A percentile compares a stretch with the other conserved stretches of the same genome.
phyloP scores from a whole-genome alignment of 2,888 invertebrate species.

The Drosophila sordidula region DNA sequence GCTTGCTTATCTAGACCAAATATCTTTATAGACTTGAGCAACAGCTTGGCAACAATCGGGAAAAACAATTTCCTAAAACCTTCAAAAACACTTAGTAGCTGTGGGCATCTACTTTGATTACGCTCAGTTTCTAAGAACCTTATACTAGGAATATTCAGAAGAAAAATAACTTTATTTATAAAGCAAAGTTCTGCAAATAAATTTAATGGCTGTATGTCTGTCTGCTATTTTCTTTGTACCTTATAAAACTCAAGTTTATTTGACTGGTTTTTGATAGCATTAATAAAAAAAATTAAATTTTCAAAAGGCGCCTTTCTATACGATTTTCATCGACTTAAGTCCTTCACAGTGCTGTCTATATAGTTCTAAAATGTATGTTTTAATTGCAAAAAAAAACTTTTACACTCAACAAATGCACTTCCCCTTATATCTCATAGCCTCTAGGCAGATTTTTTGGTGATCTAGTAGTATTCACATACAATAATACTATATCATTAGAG shows the following conservation, averaged over 20 bases:
- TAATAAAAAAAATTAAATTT: not conserved
- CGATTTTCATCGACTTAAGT: not conserved
- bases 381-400: not conserved
- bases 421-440: not conserved
- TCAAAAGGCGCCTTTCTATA: not conserved
- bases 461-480: too few species aligned
- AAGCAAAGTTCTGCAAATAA: not conserved
- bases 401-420: not conserved
- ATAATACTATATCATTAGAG: too few species aligned
- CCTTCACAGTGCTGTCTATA: too few species aligned
- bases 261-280: too few species aligned
- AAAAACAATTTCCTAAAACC: not conserved
- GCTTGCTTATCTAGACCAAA: constrained; percentile 29
- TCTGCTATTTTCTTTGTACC: not conserved
- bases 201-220: not conserved
- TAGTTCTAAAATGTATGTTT: not conserved
- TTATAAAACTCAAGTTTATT: too few species aligned
- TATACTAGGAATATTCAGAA: not conserved
- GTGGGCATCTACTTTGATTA: not conserved
- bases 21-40: constrained; percentile 30
- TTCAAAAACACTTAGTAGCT: not conserved
- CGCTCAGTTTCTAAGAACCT: not conserved
- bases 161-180: not conserved
- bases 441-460: too few species aligned
- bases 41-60: constrained; percentile 13